Conservation (phyloP, 2,888 invertebrate genomes). For the Sisyra nigra region DNA sequence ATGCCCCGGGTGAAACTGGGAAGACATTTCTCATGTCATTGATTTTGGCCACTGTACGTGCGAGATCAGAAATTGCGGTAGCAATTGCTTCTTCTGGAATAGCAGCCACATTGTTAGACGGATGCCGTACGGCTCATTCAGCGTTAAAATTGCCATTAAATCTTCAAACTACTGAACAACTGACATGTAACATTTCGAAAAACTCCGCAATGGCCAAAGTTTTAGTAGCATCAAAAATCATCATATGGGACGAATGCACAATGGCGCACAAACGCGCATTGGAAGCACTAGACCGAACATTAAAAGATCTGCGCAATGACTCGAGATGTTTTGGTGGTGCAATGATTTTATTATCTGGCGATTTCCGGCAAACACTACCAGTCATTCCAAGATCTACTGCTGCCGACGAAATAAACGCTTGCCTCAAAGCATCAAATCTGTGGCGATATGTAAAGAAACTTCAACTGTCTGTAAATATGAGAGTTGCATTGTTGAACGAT, state of each 20-base stretch:
- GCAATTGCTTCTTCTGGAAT: constrained; percentile 17
- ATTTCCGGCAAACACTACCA: constrained; percentile 13
- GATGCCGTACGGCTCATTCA: constrained; percentile 13
- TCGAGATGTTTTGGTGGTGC: constrained; percentile 11
- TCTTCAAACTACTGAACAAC: constrained; percentile 15
- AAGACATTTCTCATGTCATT: constrained; percentile 14
- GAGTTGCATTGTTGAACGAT: constrained; percentile 9
- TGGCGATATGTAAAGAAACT: constrained; percentile 12
- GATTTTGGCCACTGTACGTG: constrained; percentile 15
- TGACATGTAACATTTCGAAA: constrained; percentile 18
- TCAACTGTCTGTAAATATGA: constrained; percentile 11
- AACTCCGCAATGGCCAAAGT: constrained; percentile 18
- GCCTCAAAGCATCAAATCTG: constrained; percentile 10
- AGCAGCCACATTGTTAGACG: constrained; percentile 13
- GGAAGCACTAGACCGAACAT: constrained; percentile 16
- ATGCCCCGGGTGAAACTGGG: constrained; percentile 10
- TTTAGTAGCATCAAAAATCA: constrained; percentile 16
- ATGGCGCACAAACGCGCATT: constrained; percentile 18
- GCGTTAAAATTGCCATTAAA: constrained; percentile 17
- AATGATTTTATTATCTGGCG: constrained; percentile 12
- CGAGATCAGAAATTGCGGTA: constrained; percentile 14
- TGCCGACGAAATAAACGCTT: constrained; percentile 11
- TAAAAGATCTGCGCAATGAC: constrained; percentile 15
- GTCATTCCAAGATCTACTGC: constrained; percentile 12
- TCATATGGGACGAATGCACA: constrained; percentile 18